These are phyloP conservation scores for Prionace glauca DNA, from an alignment of 2,797 vertebrate species.

Conservation along the genomic window DNA sequence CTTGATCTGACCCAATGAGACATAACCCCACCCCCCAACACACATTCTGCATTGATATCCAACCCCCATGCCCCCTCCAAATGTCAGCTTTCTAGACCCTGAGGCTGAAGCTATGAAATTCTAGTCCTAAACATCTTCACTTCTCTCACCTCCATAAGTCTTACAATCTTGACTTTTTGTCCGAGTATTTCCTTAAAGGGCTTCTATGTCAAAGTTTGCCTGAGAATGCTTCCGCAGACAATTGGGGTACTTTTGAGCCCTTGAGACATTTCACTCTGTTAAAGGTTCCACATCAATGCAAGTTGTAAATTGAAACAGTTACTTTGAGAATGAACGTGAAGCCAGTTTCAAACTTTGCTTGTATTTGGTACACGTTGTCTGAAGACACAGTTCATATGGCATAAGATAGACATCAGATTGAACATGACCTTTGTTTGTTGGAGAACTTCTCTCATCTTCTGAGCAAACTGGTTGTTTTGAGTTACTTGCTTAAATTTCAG, in stretches of 20 bases:
- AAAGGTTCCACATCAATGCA: not conserved
- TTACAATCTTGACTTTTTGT: not conserved
- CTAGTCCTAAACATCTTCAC: not conserved
- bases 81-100: not conserved
- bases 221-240: not conserved
- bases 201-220: not conserved
- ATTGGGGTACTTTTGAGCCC: not conserved
- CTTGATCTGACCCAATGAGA: too few species aligned
- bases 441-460: not conserved
- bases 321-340: not conserved
- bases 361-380: not conserved
- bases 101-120: not conserved
- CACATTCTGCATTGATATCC: too few species aligned
- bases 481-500: not conserved
- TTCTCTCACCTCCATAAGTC: not conserved
- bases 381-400: not conserved
- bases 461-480: not conserved
- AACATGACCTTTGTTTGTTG: not conserved
- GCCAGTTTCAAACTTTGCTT: not conserved
- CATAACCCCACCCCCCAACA: too few species aligned
- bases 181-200: not conserved
- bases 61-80: too few species aligned
- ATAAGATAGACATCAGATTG: not conserved
- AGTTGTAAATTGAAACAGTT: not conserved
- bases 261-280: not conserved